phyloP scores from a whole-genome alignment of 2,888 invertebrate genomes.

The Cryptocheilus praepositus region DNA sequence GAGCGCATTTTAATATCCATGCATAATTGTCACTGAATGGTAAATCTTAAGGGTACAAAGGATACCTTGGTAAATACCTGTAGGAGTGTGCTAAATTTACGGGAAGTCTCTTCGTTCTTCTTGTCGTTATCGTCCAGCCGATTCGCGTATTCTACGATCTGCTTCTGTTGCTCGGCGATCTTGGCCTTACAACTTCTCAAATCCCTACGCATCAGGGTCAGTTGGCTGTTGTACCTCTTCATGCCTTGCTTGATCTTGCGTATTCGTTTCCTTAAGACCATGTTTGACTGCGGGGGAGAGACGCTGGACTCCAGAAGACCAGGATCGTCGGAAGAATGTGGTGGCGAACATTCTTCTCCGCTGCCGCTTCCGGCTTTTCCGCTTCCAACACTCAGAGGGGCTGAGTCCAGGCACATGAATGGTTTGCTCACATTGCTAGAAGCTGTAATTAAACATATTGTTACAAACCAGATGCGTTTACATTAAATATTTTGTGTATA shows the following conservation, averaged over 20 bases:
- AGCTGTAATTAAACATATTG: slow-evolving; percentile 51
- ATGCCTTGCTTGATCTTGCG: slow-evolving; percentile 92
- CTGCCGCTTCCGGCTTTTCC: slow-evolving; percentile 76
- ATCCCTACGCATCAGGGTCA: slow-evolving; percentile 87
- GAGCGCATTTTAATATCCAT: not conserved
- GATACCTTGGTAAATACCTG: slow-evolving; percentile 79
- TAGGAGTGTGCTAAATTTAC: slow-evolving; percentile 91
- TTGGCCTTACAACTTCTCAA: slow-evolving; percentile 88
- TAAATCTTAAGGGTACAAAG: slow-evolving; percentile 21
- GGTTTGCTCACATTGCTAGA: slow-evolving; percentile 69
- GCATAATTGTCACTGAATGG: slow-evolving; percentile 16
- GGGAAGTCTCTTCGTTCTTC: slow-evolving; percentile 91
- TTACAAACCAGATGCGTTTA: slow-evolving; percentile 1
- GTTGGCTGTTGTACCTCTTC: slow-evolving; percentile 90
- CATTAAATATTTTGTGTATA: slow-evolving; percentile 1
- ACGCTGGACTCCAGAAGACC: slow-evolving; percentile 73
- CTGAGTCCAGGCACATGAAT: slow-evolving; percentile 70
- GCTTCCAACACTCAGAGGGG: slow-evolving; percentile 76
- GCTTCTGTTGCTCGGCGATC: slow-evolving; percentile 90
- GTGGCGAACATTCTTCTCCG: slow-evolving; percentile 74
- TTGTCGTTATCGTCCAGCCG: slow-evolving; percentile 93
- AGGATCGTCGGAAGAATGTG: slow-evolving; percentile 76
- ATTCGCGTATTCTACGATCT: slow-evolving; percentile 87
- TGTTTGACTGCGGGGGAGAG: slow-evolving; percentile 87
- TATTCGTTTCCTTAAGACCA: slow-evolving; percentile 90